These are phyloP conservation scores for Heterotis niloticus DNA, from an alignment of 2,113 vertebrate species.

Conservation along the genomic window DNA sequence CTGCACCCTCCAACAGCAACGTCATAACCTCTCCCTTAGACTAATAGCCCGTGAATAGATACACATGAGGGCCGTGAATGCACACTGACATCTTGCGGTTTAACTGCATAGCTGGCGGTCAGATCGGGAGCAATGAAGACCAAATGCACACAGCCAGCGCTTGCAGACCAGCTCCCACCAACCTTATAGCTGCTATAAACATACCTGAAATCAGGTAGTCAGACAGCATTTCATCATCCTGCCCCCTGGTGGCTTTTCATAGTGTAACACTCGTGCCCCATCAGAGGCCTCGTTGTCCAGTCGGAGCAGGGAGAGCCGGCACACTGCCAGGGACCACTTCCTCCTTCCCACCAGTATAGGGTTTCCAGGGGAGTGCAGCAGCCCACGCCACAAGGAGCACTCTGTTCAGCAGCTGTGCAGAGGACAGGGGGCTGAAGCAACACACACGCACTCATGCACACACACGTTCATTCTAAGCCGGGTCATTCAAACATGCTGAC, in stretches of 20 bases:
- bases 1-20: too few relatives aligned
- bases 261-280: not conserved
- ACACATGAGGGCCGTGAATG: not conserved
- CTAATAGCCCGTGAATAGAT: not conserved
- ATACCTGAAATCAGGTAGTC: too few relatives aligned
- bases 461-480: not conserved
- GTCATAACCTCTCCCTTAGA: not conserved
- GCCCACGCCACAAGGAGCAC: conserved; percentile 34
- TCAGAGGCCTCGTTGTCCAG: not conserved
- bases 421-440: conserved; percentile 21
- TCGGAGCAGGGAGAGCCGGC: not conserved
- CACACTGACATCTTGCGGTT: not conserved
- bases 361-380: conserved; percentile 38
- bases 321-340: conserved; percentile 39
- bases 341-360: conserved; percentile 46
- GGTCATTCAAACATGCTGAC: not conserved
- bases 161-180: not conserved
- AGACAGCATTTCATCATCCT: too few relatives aligned
- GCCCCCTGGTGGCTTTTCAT: not conserved
- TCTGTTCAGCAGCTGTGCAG: conserved; percentile 44
- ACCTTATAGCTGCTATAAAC: too few relatives aligned
- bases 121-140: not conserved
- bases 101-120: not conserved
- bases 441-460: not conserved
- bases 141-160: not conserved